These are phyloP conservation scores for Rhinella marina DNA, from an alignment of 2,797 vertebrate species.

Conservation along the genomic window DNA sequence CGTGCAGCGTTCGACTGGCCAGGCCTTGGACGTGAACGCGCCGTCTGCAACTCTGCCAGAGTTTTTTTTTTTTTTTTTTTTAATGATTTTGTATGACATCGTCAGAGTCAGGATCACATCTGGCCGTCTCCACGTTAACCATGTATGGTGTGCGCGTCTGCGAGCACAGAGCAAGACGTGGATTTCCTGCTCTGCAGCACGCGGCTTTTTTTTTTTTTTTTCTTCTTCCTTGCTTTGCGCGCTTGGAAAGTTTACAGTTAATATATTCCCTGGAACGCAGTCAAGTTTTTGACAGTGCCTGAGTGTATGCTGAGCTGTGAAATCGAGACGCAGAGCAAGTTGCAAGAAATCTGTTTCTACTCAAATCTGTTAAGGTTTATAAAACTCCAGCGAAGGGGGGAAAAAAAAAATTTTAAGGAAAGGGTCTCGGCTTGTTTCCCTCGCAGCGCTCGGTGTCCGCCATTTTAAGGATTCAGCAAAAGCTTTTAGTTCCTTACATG, in stretches of 20 bases:
- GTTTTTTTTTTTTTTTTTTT: constrained; percentile 66
- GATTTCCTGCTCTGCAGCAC: constrained; percentile 67
- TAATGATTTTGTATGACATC: constrained; percentile 54
- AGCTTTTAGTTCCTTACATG: constrained; percentile 87
- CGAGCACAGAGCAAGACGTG: constrained; percentile 57
- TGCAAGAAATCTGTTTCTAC: constrained; percentile 88
- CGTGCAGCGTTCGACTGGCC: constrained; percentile 78
- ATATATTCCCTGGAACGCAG: constrained; percentile 87
- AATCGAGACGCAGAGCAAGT: constrained; percentile 79
- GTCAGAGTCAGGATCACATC: constrained; percentile 61
- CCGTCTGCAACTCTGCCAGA: constrained; percentile 64
- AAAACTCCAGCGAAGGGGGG: constrained; percentile 63
- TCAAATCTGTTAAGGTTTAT: constrained; percentile 80
- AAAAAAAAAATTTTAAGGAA: constrained; percentile 59
- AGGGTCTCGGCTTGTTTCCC: constrained; percentile 71
- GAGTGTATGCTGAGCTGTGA: constrained; percentile 81
- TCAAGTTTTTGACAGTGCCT: constrained; percentile 84
- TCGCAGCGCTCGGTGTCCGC: constrained; percentile 76
- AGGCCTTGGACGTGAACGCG: constrained; percentile 71
- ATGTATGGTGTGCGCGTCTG: background rate
- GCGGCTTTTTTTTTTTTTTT: constrained; percentile 65
- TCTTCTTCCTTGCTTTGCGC: constrained; percentile 9
- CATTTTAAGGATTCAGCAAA: constrained; percentile 86
- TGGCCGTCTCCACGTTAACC: constrained; percentile 63
- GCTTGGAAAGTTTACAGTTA: constrained; percentile 85